Evolutionary conservation across 2,113 vertebrate genomes (phyloP).

Genomic region (Shinisaurus crocodilurus): DNA sequence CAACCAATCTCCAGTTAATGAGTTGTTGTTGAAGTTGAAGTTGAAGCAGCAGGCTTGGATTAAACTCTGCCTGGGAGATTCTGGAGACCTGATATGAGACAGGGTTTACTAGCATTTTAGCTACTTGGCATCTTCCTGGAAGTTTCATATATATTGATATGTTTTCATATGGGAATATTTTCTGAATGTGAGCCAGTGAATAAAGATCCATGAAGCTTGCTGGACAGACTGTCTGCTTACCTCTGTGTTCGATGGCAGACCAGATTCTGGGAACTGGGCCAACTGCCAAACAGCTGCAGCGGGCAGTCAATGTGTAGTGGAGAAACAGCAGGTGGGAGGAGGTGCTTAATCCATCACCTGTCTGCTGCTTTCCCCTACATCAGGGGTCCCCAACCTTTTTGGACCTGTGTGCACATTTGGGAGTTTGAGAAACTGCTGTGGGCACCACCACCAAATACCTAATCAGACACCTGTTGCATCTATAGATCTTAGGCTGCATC

Average conservation of each 20-base stretch:
- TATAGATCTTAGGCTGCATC: too few relatives aligned
- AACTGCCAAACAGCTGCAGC: neutral
- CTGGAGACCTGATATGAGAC: neutral
- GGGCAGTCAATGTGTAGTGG: neutral
- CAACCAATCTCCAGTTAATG: too few relatives aligned
- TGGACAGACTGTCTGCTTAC: neutral
- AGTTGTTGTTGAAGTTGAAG: too few relatives aligned
- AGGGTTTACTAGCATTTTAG: neutral
- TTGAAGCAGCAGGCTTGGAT: neutral
- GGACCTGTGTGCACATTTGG: too few relatives aligned
- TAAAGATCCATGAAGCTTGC: neutral
- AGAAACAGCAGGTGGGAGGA: neutral
- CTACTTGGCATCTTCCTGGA: neutral
- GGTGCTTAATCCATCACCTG: too few relatives aligned
- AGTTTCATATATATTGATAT: neutral
- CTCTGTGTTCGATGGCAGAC: too few relatives aligned
- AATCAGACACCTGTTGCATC: too few relatives aligned
- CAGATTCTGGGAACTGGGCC: too few relatives aligned
- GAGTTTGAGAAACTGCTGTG: too few relatives aligned
- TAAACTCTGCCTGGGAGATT: too few relatives aligned
- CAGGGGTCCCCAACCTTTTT: too few relatives aligned
- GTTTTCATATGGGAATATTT: neutral
- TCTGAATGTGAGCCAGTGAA: neutral
- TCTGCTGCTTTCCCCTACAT: neutral
- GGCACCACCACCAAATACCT: too few relatives aligned